Evolutionary conservation across 2,797 vertebrate species (phyloP), one percentile per base, ranked within the genome.

Genomic region (Centroberyx gerrardi): DNA sequence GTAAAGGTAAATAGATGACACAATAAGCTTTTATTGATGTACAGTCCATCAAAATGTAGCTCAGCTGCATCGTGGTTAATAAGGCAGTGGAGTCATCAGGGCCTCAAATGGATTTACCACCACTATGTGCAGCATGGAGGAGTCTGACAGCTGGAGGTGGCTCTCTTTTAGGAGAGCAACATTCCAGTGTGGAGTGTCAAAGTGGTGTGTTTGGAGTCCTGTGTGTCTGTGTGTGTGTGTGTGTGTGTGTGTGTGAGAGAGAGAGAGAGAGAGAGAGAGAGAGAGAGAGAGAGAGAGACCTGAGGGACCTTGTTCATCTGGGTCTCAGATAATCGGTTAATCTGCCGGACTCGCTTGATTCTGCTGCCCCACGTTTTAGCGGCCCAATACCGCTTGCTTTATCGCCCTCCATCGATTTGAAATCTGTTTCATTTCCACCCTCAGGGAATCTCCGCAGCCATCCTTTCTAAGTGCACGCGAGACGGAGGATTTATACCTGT

Each of bases 401-500:
- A 91, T 90, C 84, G 80, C 67, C 84, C 78, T 61, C 63, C 91
- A 94, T 92, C 86, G 93, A 94, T 94, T 92, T 90, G 72, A 95
- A 95, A 88, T 92, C 88, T 94, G 88, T 87, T 93, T 92, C 78
- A 87, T 95, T 93, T 95, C 90, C 83, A 92, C 81, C 88, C 86
- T 87, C 61, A 95, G 93, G 95, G 95, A 90, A 92, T 92, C 94
- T 92, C 94, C 62, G 91, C 93, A 80, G 93, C 93, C 93, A 87
- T 90, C 89, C 91, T 95, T 90, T 87, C 92, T 92, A 91, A 96
- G 85, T 93, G 93, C 87, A 92, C 83, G 13, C 73, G 72, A 93
- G 96, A 94, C 78, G 87, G 91, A 94, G 92, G 92, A 94, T 96
- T 96, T 92, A 91, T 96, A 94, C 92, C 94, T 89, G 88, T 94